Evolutionary conservation across 1,140 invertebrate genomes (phyloP).

Genomic region (Sinella curviseta): DNA sequence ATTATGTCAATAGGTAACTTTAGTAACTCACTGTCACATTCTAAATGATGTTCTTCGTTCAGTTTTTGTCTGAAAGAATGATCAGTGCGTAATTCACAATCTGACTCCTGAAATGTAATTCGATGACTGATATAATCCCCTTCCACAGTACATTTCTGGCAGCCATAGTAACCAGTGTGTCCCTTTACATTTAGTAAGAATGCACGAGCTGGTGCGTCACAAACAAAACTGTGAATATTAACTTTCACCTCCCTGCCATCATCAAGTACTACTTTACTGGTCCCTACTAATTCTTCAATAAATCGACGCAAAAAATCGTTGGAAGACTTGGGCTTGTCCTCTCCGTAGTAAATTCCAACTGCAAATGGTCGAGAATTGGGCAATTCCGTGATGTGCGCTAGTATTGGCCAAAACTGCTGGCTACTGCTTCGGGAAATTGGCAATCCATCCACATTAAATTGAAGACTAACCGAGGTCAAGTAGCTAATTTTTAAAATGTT

Average conservation of each 20-base stretch:
- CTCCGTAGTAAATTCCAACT: constrained; percentile 27
- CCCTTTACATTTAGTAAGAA: constrained; percentile 53
- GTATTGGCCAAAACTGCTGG: constrained; percentile 36
- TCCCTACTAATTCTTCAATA: neutral
- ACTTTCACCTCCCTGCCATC: constrained; percentile 32
- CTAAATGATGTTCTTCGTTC: constrained; percentile 31
- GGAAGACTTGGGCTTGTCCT: neutral
- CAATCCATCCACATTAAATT: constrained; percentile 27
- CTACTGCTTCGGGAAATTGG: constrained; percentile 26
- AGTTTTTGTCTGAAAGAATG: constrained; percentile 33
- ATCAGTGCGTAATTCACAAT: constrained; percentile 44
- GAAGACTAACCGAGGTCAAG: neutral
- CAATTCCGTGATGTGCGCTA: neutral
- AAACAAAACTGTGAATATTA: constrained; percentile 49
- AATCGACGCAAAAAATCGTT: constrained; percentile 39
- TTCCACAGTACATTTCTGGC: constrained; percentile 52
- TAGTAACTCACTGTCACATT: constrained; percentile 11
- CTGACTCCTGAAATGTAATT: constrained; percentile 35
- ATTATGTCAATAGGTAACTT: constrained; percentile 32
- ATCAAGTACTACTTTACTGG: neutral
- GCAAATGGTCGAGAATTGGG: neutral
- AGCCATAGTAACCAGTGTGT: constrained; percentile 54
- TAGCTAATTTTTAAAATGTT: neutral
- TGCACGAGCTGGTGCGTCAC: constrained; percentile 54
- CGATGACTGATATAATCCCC: constrained; percentile 41